Conservation (phyloP, 2,888 invertebrate species). For the Tigriopus californicus region DNA sequence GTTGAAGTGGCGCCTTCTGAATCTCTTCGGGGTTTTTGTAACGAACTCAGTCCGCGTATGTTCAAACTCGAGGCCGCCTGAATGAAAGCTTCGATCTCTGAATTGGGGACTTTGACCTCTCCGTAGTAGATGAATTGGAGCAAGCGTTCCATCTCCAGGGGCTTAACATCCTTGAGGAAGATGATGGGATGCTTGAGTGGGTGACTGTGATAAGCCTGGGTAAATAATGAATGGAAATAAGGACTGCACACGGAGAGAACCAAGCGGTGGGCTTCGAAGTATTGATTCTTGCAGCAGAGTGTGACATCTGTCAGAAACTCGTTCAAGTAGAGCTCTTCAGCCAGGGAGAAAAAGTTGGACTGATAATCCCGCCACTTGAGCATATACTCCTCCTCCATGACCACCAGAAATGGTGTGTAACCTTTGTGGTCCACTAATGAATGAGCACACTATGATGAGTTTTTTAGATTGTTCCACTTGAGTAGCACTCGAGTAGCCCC, state of each 20-base stretch:
- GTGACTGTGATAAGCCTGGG: not conserved
- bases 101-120: constrained; percentile 8
- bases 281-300: not conserved
- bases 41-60: not conserved
- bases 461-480: no score
- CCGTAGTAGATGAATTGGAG: constrained; percentile 14
- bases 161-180: constrained; percentile 9
- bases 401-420: not conserved
- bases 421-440: no score
- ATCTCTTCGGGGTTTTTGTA: no score
- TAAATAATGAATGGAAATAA: not conserved
- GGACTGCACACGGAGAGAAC: constrained; percentile 2
- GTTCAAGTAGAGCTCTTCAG: not conserved
- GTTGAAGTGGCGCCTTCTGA: no score
- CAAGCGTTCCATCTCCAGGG: constrained; percentile 5
- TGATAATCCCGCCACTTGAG: constrained; percentile 5
- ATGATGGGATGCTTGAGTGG: constrained; percentile 9
- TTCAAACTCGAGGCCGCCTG: constrained; percentile 1
- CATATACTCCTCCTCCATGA: constrained; percentile 1
- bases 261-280: constrained; percentile 6
- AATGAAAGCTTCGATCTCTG: constrained; percentile 1
- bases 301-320: constrained; percentile 12
- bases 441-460: no score
- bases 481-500: no score
- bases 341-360: constrained; percentile 1